phyloP scores from a whole-genome alignment of 2,113 vertebrate species.

The Panthera uncia region DNA sequence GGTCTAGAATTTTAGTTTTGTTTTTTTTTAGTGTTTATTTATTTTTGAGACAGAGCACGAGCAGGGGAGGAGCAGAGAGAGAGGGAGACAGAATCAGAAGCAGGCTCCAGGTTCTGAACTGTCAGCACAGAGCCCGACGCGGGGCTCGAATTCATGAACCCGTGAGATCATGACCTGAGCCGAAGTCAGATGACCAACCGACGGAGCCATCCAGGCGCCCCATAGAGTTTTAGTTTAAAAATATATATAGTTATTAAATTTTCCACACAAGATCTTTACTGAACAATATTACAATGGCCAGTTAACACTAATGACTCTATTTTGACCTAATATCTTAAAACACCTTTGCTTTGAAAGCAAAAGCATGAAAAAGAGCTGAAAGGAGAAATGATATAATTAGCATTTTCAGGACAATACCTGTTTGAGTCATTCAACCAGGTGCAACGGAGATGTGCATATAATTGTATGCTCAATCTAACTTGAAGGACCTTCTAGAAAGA shows the following conservation, averaged over 20 bases:
- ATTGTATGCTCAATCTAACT: neutral
- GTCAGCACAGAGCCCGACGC: no score
- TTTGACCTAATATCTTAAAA: neutral
- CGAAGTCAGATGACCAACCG: no score
- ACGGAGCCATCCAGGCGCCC: no score
- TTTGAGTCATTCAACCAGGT: neutral
- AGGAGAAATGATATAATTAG: neutral
- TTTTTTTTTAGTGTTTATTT: no score
- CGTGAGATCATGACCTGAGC: no score
- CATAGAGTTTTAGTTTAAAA: neutral
- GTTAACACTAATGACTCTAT: neutral
- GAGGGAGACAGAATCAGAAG: no score
- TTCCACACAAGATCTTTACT: neutral
- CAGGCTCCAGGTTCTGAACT: no score
- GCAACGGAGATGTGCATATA: neutral
- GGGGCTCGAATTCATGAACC: no score
- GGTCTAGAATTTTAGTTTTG: neutral
- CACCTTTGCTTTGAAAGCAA: neutral
- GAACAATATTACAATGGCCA: neutral
- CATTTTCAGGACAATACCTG: neutral
- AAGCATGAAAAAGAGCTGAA: neutral
- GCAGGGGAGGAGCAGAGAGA: no score
- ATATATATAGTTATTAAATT: neutral
- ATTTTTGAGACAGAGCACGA: no score
- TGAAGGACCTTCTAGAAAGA: neutral